These are phyloP conservation scores for Cynocephalus volans DNA, from an alignment of 2,113 vertebrate genomes.

Conservation along the genomic window DNA sequence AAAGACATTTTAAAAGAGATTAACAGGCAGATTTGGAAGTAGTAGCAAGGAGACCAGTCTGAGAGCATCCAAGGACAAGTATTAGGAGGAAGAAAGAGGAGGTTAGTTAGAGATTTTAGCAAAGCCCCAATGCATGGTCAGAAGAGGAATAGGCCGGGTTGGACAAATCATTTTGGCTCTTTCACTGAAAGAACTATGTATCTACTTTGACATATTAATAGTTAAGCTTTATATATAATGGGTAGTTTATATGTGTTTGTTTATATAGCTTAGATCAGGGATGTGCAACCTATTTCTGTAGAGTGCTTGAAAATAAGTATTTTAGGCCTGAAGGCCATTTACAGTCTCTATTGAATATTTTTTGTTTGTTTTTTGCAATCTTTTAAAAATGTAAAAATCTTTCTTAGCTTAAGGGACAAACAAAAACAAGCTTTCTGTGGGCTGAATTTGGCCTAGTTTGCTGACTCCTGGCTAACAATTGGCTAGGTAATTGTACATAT, in stretches of 20 bases:
- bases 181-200: conserved; percentile 8
- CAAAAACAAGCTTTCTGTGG: neutral
- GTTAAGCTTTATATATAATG: conserved; percentile 48
- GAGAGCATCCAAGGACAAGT: conserved; percentile 11
- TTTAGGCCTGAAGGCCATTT: neutral
- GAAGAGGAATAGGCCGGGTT: conserved; percentile 19
- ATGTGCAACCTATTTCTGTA: neutral
- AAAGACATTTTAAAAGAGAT: conserved; percentile 55
- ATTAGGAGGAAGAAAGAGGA: conserved; percentile 24
- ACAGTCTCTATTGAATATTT: conserved; percentile 40
- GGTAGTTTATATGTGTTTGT: conserved; percentile 12
- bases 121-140: neutral
- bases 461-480: conserved; percentile 46
- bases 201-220: conserved; percentile 62
- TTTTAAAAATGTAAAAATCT: conserved; percentile 48
- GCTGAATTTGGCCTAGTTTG: conserved; percentile 50
- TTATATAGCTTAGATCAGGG: conserved; percentile 39
- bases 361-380: conserved; percentile 35
- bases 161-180: conserved; percentile 12
- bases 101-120: neutral
- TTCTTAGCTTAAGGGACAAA: conserved; percentile 36
- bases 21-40: conserved; percentile 18
- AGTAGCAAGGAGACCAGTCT: neutral
- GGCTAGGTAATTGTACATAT: conserved; percentile 50
- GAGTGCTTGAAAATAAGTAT: conserved; percentile 19